Evolutionary conservation across 2,888 invertebrate species (phyloP), one percentile per base, ranked within the genome.

Genomic region (Brachyptera risi): DNA sequence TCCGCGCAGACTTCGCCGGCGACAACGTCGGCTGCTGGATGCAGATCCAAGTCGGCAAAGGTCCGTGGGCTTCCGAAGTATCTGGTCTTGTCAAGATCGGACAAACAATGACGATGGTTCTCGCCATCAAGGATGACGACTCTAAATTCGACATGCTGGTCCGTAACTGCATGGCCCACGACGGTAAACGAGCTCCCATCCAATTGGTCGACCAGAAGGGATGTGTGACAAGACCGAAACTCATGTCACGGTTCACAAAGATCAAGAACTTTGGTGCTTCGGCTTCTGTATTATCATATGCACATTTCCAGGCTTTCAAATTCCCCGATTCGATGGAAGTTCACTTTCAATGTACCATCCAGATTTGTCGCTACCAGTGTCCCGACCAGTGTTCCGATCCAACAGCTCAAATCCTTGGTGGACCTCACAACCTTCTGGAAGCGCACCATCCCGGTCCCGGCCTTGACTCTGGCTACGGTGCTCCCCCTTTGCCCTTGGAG

Each of bases 21-120:
- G 95, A 96, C 70, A 96, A 96, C 71, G 93, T 95, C 1, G 94
- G 94, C 17, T 95, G 95, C 76, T 96, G 95, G 95, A 95, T 96
- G 95, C 94, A 95, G 73, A 95, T 96, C 67, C 95, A 96, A 79
- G 92, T 93, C 2, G 94, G 93, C 40, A 93, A 92, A 73, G 93
- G 94, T 21, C 95, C 95, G 0, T 96, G 95, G 94, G 94, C 95
- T 9, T 92, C 93, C 0, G 95, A 95, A 76, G 95, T 95, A 1
- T 92, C 93, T 0, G 95, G 95, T 0, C 79, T 96, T 54, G 95
- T 95, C 0, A 95, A 95, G 77, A 95, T 95, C 60, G 95, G 95
- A 1, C 95, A 95, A 74, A 95, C 95, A 0, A 94, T 96, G 94
- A 96, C 95, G 13, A 95, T 95, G 94, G 95, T 95, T 1, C 76